Conservation (phyloP, 1,140 invertebrate genomes). For the Drosophila hydei region DNA sequence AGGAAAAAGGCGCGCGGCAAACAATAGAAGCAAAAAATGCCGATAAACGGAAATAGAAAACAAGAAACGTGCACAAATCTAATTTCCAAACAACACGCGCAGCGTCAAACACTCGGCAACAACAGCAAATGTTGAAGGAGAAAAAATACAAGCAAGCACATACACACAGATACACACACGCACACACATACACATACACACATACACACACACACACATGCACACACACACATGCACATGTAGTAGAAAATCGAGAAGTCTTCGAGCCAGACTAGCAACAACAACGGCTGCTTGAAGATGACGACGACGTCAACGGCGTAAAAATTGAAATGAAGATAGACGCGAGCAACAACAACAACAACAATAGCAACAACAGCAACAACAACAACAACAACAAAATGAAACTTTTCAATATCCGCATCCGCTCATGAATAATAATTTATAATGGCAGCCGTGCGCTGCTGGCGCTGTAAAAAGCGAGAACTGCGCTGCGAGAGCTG, state of each 20-base stretch:
- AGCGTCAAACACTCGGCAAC: slow-evolving; percentile 35
- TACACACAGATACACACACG: slow-evolving; percentile 9
- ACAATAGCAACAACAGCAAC: slow-evolving; percentile 13
- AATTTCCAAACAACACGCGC: slow-evolving; percentile 80
- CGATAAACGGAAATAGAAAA: slow-evolving; percentile 80
- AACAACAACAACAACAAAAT: slow-evolving; percentile 54
- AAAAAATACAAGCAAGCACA: too few relatives aligned
- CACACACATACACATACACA: too few relatives aligned
- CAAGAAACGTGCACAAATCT: slow-evolving; percentile 82
- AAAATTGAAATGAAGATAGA: slow-evolving; percentile 79
- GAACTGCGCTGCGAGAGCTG: background rate
- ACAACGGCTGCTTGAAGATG: slow-evolving; percentile 19
- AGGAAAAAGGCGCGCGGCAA: slow-evolving; percentile 9
- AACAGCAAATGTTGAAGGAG: slow-evolving; percentile 11
- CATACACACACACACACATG: too few relatives aligned
- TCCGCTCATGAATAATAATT: slow-evolving; percentile 82
- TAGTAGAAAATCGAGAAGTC: slow-evolving; percentile 24
- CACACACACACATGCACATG: too few relatives aligned
- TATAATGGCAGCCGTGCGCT: slow-evolving; percentile 67
- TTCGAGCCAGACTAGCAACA: slow-evolving; percentile 30
- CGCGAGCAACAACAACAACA: slow-evolving; percentile 25
- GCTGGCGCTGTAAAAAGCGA: slow-evolving; percentile 18
- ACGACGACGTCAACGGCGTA: slow-evolving; percentile 56
- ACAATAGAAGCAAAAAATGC: slow-evolving; percentile 57
- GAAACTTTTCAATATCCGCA: slow-evolving; percentile 82